Evolutionary conservation across 2,113 vertebrate species (phyloP).

Genomic region (Sphaerodactylus townsendi): DNA sequence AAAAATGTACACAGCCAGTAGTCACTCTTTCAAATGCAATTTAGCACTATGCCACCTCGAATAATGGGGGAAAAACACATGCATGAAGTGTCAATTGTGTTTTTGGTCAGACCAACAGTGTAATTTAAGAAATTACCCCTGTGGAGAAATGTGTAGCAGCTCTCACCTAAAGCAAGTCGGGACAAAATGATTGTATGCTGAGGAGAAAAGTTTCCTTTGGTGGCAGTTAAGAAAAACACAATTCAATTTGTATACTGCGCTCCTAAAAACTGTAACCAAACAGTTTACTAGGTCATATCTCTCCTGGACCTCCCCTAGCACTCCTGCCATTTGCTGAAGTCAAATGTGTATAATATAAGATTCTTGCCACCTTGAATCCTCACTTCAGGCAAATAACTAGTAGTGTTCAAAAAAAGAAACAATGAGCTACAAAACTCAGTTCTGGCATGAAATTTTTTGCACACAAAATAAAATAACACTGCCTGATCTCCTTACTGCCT

Average conservation of each 20-base stretch:
- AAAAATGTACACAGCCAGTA: rapidly evolving
- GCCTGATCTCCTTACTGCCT: background rate
- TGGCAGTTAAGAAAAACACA: conserved; percentile 51
- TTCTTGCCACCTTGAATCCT: conserved; percentile 15
- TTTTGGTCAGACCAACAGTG: background rate
- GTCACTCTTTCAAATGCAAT: background rate
- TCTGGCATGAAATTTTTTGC: background rate
- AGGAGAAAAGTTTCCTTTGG: conserved; percentile 50
- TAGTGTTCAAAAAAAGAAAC: conserved; percentile 31
- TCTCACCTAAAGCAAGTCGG: background rate
- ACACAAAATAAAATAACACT: background rate
- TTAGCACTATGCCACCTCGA: background rate
- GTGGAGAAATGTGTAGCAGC: conserved; percentile 14
- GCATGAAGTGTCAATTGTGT: background rate
- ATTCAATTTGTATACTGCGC: conserved; percentile 46
- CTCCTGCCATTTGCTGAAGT: conserved; percentile 44
- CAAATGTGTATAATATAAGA: background rate
- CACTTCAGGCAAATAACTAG: background rate
- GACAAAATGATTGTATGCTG: conserved; percentile 37
- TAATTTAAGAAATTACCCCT: conserved; percentile 1
- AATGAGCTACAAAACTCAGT: conserved; percentile 23
- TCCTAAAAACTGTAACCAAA: conserved; percentile 43
- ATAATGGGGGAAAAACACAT: conserved; percentile 5
- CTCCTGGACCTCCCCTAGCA: conserved; percentile 34
- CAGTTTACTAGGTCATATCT: conserved; percentile 64